Conservation (phyloP, 2,797 vertebrate species). For the Alcedo atthis region DNA sequence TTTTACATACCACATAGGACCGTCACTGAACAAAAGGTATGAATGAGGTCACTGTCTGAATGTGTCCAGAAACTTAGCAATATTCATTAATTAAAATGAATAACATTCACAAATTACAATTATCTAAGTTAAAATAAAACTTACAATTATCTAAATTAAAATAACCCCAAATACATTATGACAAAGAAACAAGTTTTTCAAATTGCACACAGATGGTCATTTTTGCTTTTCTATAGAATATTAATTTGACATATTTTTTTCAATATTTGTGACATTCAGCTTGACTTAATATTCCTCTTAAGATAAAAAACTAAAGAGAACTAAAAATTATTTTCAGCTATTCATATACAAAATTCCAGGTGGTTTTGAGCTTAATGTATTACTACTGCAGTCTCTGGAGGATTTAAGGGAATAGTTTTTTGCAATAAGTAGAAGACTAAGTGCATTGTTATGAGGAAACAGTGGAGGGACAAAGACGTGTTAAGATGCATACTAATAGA, state of each 20-base stretch:
- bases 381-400: background rate
- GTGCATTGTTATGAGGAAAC: conserved; percentile 7
- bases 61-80: background rate
- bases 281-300: conserved; percentile 1
- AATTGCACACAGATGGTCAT: background rate
- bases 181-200: background rate
- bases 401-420: conserved; percentile 22
- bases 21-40: background rate
- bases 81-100: background rate
- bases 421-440: background rate
- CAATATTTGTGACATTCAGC: background rate
- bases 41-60: background rate
- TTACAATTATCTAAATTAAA: background rate
- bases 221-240: background rate
- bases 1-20: background rate
- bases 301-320: background rate
- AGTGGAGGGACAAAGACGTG: background rate
- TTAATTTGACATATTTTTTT: background rate
- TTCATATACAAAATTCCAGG: conserved; percentile 16
- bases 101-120: background rate
- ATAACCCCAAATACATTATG: background rate
- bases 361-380: conserved; percentile 26
- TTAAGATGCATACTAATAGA: conserved; percentile 30
- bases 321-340: conserved; percentile 21
- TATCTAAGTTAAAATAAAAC: background rate